Evolutionary conservation across 2,113 vertebrate species (phyloP), one percentile per base, ranked within the genome.

Genomic region (Alligator mississippiensis): DNA sequence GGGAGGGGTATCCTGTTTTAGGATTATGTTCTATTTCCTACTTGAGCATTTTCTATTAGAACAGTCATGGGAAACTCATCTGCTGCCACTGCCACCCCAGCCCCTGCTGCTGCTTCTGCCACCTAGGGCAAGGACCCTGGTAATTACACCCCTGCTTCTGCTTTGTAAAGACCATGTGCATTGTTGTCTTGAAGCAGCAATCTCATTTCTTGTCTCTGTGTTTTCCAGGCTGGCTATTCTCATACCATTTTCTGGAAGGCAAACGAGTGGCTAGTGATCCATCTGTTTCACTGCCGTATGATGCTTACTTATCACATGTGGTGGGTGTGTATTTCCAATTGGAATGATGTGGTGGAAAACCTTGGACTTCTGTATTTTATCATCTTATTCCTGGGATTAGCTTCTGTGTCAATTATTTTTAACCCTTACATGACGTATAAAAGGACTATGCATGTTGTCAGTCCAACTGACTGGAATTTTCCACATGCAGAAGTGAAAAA

Each of bases 211-310:
- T 83, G 75, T 82, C 90, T 15, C 94, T 83, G 81, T 88, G 47
- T 90, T 83, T 47, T 85, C 19, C 95, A 99, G 99, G 98, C 98
- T 4, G 99, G 99, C 95, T 98, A 97, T 96, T 96, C 99, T 0
- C 94, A 92, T 60, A 98, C 98, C 1, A 85, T 97, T n/a, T 97
- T 99, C 80, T 99, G 99, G 99, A 99, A 97, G 95, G 97, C 95
- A 90, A 99, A 99, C 97, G 99, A 99, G 97, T 99, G 99, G 99
- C 83, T 99, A 90, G 99, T 99, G 99, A 98, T 99, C 94, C 99
- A 99, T 97, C 98, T 99, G 95, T 99, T 99, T 74, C 99, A 99
- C 97, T 99, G 99, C 86, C 99, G 99, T 9, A 99, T 99, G 98
- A 98, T 99, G 63, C 98, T 99, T 57, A 98, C 98, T 64, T 99